Evolutionary conservation across 2,888 invertebrate species (phyloP).

Genomic region (Tetranychus piercei): DNA sequence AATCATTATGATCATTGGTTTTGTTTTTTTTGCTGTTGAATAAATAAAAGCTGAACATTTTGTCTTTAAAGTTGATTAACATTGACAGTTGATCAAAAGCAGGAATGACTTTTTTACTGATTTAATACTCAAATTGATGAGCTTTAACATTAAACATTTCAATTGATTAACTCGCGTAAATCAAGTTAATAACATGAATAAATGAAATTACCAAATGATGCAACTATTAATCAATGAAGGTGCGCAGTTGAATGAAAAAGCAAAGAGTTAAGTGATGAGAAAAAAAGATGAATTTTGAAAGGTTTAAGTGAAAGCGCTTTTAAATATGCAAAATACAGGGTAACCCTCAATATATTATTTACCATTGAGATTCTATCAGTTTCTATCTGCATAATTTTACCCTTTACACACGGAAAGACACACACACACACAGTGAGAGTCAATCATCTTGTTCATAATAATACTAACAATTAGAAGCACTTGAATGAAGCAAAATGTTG

Average conservation of each 20-base stretch:
- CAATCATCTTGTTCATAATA: background rate
- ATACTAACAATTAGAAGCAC: too few species aligned
- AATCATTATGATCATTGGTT: too few species aligned
- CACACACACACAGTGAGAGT: background rate
- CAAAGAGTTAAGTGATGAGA: background rate
- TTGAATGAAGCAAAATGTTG: too few species aligned
- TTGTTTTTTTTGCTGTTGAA: too few species aligned
- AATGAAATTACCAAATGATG: background rate
- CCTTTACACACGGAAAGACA: background rate
- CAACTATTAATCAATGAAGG: background rate
- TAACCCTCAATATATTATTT: background rate
- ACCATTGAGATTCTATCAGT: background rate
- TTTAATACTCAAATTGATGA: too few species aligned
- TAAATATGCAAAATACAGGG: background rate
- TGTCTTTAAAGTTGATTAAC: too few species aligned
- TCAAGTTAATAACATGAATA: background rate
- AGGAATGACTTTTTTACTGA: too few species aligned
- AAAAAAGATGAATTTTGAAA: background rate
- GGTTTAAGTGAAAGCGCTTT: background rate
- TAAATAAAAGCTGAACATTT: too few species aligned
- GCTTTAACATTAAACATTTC: too few species aligned
- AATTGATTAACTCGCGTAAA: background rate
- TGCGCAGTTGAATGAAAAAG: background rate
- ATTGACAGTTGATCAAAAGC: too few species aligned
- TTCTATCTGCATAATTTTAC: background rate